phyloP scores from a whole-genome alignment of 2,888 invertebrate genomes.

The Himalopsyche tibetana region DNA sequence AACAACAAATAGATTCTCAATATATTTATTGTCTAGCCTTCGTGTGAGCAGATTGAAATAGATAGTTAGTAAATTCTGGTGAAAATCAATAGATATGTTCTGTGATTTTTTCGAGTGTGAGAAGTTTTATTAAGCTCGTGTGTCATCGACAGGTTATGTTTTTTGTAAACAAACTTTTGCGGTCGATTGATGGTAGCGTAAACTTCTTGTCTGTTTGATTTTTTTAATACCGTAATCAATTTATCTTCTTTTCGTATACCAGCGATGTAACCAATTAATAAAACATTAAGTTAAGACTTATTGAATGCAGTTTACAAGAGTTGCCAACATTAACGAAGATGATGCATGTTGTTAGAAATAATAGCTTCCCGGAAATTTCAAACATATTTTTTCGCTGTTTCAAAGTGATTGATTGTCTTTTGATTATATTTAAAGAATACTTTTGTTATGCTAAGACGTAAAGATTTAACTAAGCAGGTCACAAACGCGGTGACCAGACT shows the following conservation, averaged over 20 bases:
- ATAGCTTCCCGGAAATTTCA: no score
- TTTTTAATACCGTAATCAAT: background rate
- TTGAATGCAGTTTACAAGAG: background rate
- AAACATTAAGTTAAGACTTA: background rate
- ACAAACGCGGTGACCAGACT: no score
- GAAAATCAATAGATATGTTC: background rate
- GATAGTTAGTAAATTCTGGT: no score
- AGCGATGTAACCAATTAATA: background rate
- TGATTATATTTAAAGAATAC: no score
- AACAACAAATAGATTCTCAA: no score
- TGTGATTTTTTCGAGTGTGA: background rate
- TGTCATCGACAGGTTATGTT: background rate
- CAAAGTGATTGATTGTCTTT: no score
- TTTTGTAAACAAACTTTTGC: conserved; percentile 24
- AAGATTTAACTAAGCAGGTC: no score
- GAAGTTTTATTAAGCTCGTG: conserved; percentile 2
- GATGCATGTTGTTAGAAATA: no score
- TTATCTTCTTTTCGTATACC: background rate
- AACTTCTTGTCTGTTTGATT: background rate
- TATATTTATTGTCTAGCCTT: no score
- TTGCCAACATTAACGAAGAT: background rate
- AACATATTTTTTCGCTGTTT: no score
- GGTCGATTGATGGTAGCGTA: conserved; percentile 3
- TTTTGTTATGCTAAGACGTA: no score
- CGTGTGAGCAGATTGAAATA: no score